Evolutionary conservation across 1,140 invertebrate species (phyloP).

Genomic region (Gryllus bimaculatus): DNA sequence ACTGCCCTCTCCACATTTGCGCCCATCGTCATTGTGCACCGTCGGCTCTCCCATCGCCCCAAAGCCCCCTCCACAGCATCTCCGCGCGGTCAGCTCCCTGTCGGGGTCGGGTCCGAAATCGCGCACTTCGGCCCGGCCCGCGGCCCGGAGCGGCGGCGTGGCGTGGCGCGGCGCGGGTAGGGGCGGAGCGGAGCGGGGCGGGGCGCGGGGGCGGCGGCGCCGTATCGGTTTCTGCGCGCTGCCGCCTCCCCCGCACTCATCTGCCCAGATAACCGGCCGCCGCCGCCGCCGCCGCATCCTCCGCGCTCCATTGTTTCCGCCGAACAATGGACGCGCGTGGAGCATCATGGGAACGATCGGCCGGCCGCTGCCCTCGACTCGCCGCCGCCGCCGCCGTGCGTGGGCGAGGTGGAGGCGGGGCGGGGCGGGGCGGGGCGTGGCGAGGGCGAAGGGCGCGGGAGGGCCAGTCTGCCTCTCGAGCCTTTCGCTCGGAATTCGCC

Average conservation of each 20-base stretch:
- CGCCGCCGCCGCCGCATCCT: background rate
- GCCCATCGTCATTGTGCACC: too few species aligned
- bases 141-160: too few species aligned
- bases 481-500: background rate
- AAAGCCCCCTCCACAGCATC: too few species aligned
- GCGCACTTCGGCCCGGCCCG: background rate
- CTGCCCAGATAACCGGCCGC: background rate
- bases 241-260: background rate
- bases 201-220: too few species aligned
- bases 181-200: too few species aligned
- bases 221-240: background rate
- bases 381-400: too few species aligned
- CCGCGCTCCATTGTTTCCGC: background rate
- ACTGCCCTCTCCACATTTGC: too few species aligned
- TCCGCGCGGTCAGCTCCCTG: too few species aligned
- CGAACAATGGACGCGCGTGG: background rate
- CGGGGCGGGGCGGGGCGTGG: too few species aligned
- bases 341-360: conserved; percentile 2
- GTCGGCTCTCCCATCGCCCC: too few species aligned
- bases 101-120: background rate
- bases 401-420: too few species aligned
- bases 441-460: background rate
- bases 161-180: too few species aligned
- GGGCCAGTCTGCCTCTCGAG: background rate
- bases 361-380: conserved; percentile 1